Evolutionary conservation across 2,113 vertebrate species (phyloP), one percentile per base, ranked within the genome.

Genomic region (Dicentrarchus labrax): DNA sequence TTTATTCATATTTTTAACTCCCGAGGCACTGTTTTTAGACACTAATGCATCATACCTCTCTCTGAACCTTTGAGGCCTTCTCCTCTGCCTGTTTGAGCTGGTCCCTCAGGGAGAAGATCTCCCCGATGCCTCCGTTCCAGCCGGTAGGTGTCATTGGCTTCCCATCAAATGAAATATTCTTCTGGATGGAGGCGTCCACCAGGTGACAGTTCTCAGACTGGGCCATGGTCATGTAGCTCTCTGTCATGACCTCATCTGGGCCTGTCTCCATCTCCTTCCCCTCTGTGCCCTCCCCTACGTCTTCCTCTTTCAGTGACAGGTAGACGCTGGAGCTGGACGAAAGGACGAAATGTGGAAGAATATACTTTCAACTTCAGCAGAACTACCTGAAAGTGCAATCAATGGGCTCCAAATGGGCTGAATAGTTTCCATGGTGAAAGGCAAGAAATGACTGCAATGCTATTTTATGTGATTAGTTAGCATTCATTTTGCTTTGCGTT

Each of bases 41-140:
- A 41, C 11, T 2, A 1, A 24, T 4, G 36, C 57, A 22, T 21
- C 78, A 4, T 80, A 98, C 97, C 95, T 97, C 95, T 72, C 78
- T 94, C 90, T 96, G 95, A 76, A 96, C 95, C 75, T 86, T 85
- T 1, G 91, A 91, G 65, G 96, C 93, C 84, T 95, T 96, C 80
- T 97, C 94, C 86, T 97, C 96, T 0, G 97, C 96, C 83, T 93
- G 94, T 70, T 95, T 95, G 19, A 97, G 94, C 90, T 97, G 96
- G 64, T 96, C 93, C n/a, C 95, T 94, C 57, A 96, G 91, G 8
- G 95, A 95, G 62, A 94, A 88, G 57, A 95, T 88, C 88, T 95
- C 94, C 82, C 91, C 91, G 4, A 95, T 81, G 64, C 95, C 95
- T 30, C 94, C 94, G 0, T 92, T 94, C 94, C 94, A 95, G 87